phyloP scores from a whole-genome alignment of 2,888 invertebrate species.

The Microctonus aethiopoides region DNA sequence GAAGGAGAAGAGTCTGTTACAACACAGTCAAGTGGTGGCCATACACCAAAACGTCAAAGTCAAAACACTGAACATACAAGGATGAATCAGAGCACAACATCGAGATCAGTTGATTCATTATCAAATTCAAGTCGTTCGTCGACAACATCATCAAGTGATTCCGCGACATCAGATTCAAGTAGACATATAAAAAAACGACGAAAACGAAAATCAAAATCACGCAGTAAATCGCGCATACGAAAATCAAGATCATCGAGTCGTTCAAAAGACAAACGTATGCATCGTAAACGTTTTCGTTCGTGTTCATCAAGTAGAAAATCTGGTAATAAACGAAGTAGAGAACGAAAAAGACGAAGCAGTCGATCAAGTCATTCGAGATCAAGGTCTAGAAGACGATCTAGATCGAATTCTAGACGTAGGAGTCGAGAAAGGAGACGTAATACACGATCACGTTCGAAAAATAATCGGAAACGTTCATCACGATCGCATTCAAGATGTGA shows the following conservation, averaged over 20 bases:
- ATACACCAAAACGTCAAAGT: constrained; percentile 55
- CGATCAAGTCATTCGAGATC: constrained; percentile 33
- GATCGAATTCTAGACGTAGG: constrained; percentile 35
- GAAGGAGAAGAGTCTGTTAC: constrained; percentile 63
- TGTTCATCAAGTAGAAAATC: constrained; percentile 52
- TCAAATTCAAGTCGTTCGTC: constrained; percentile 43
- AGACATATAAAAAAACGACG: constrained; percentile 41
- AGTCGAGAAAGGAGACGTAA: constrained; percentile 21
- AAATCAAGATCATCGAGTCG: constrained; percentile 24
- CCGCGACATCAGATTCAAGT: constrained; percentile 39
- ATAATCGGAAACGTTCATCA: constrained; percentile 30
- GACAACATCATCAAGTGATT: constrained; percentile 41
- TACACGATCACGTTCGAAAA: constrained; percentile 43
- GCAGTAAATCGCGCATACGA: constrained; percentile 44
- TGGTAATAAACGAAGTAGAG: constrained; percentile 37
- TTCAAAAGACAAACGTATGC: constrained; percentile 12
- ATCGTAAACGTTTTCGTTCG: constrained; percentile 53
- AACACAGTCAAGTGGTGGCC: constrained; percentile 59
- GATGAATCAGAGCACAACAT: constrained; percentile 48
- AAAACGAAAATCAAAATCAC: constrained; percentile 45
- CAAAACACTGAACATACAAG: constrained; percentile 44
- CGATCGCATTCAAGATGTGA: constrained; percentile 46
- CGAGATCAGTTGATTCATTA: constrained; percentile 49
- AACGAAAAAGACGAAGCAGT: constrained; percentile 32
- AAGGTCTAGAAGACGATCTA: constrained; percentile 49